Percentiles rank a stretch among this genome's conserved stretches.
Evolutionary conservation across 2,888 invertebrate genomes (phyloP).

Genomic region (Agriotes lineatus): DNA sequence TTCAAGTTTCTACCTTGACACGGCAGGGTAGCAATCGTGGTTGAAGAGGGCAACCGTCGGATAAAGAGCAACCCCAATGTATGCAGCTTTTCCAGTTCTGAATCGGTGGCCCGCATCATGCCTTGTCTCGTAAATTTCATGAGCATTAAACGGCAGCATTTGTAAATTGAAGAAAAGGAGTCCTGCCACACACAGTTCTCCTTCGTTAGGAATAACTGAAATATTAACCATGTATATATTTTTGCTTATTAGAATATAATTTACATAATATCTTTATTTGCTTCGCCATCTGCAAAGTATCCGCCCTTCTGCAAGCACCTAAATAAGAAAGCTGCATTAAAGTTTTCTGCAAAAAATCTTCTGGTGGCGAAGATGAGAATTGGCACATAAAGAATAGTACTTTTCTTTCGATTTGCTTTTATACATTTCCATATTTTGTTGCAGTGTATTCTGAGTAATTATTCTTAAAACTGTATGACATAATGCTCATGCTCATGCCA

Average conservation of each 20-base stretch:
- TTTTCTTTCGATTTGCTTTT: conserved; percentile 66
- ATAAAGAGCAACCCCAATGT: conserved; percentile 80
- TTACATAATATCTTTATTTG: conserved; percentile 60
- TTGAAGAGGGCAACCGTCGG: conserved; percentile 84
- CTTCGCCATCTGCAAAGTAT: conserved; percentile 71
- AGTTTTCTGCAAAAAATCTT: conserved; percentile 81
- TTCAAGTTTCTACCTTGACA: conserved; percentile 72
- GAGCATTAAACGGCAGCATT: conserved; percentile 87
- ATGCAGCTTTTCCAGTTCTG: conserved; percentile 69
- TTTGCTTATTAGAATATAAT: neutral
- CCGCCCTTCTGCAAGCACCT: conserved; percentile 77
- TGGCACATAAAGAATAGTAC: conserved; percentile 76
- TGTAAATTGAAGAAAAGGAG: conserved; percentile 79
- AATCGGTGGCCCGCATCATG: conserved; percentile 68
- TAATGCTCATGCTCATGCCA: conserved; percentile 84
- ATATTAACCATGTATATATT: neutral
- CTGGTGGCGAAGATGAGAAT: conserved; percentile 70
- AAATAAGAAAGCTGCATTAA: conserved; percentile 81
- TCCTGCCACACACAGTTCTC: conserved; percentile 73
- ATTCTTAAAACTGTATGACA: conserved; percentile 81
- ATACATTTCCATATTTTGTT: conserved; percentile 67
- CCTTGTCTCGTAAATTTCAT: conserved; percentile 82
- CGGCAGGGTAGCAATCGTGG: conserved; percentile 85
- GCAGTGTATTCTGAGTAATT: conserved; percentile 77
- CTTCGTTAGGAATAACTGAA: conserved; percentile 64